phyloP scores from a whole-genome alignment of 2,113 vertebrate species.

The Spermophilus dauricus region DNA sequence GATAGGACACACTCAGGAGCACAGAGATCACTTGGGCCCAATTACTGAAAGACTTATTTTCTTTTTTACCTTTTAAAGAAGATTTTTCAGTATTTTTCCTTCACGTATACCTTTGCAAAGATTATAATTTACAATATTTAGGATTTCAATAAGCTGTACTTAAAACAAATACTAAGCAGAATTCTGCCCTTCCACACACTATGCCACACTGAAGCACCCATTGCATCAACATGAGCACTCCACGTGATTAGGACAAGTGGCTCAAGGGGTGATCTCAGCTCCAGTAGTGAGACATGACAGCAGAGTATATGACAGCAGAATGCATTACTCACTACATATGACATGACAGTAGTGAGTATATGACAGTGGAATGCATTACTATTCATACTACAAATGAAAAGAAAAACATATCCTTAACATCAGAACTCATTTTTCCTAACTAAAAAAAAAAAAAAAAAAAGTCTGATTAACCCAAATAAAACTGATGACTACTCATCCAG shows the following conservation, averaged over 20 bases:
- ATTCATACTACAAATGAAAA: background rate
- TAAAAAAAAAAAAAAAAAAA: constrained; percentile 63
- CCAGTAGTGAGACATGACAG: too few species aligned
- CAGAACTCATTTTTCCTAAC: constrained; percentile 68
- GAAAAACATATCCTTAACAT: constrained; percentile 55
- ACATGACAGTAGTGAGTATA: too few species aligned
- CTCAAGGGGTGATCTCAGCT: background rate
- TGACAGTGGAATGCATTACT: too few species aligned
- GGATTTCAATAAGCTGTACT: constrained; percentile 31
- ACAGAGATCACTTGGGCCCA: background rate
- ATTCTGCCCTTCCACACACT: background rate
- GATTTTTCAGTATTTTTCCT: too few species aligned
- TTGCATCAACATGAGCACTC: constrained; percentile 64
- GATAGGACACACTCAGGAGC: too few species aligned
- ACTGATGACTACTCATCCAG: constrained; percentile 68
- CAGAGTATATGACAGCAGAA: too few species aligned
- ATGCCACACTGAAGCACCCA: background rate
- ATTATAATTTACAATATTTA: constrained; percentile 64
- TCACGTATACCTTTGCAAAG: constrained; percentile 78
- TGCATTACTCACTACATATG: too few species aligned
- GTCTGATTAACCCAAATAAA: constrained; percentile 76
- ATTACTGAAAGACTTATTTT: background rate
- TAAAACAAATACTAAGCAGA: background rate
- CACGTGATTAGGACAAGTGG: constrained; percentile 61
- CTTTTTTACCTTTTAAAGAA: too few species aligned